A percentile compares a stretch with the other conserved stretches of the same genome.
phyloP scores from a whole-genome alignment of 2,113 vertebrate genomes.

The Pseudorhombus dupliciocellatus region DNA sequence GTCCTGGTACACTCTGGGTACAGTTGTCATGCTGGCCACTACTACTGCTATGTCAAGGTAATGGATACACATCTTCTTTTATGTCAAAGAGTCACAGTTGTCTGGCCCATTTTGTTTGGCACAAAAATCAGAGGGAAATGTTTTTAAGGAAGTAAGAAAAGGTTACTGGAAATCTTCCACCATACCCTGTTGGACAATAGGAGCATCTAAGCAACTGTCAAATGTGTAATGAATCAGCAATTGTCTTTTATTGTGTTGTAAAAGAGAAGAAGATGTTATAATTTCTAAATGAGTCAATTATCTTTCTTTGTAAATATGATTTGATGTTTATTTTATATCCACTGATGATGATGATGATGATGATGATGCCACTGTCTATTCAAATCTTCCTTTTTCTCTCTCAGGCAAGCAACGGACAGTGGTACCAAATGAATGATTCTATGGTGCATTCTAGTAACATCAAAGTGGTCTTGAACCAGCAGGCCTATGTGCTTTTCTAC shows the following conservation, averaged over 20 bases:
- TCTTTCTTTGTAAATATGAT: too few relatives aligned
- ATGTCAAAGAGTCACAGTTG: too few relatives aligned
- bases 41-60: constrained; percentile 98
- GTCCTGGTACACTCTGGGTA: constrained; percentile 96
- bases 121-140: background rate
- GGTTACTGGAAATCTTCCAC: background rate
- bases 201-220: too few relatives aligned
- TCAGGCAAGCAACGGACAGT: constrained; percentile 95
- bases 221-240: too few relatives aligned
- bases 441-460: constrained; percentile 91
- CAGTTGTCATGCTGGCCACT: constrained; percentile 94
- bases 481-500: constrained; percentile 97
- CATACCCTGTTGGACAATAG: too few relatives aligned
- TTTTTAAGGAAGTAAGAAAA: too few relatives aligned
- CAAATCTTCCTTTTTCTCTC: background rate
- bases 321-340: too few relatives aligned
- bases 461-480: constrained; percentile 96
- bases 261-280: background rate
- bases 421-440: constrained; percentile 98
- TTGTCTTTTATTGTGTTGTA: background rate
- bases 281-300: too few relatives aligned
- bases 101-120: background rate
- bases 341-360: too few relatives aligned
- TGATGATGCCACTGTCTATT: too few relatives aligned
- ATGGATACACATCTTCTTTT: background rate